phyloP scores from a whole-genome alignment of 2,797 vertebrate genomes.

The Poecilia gillii region DNA sequence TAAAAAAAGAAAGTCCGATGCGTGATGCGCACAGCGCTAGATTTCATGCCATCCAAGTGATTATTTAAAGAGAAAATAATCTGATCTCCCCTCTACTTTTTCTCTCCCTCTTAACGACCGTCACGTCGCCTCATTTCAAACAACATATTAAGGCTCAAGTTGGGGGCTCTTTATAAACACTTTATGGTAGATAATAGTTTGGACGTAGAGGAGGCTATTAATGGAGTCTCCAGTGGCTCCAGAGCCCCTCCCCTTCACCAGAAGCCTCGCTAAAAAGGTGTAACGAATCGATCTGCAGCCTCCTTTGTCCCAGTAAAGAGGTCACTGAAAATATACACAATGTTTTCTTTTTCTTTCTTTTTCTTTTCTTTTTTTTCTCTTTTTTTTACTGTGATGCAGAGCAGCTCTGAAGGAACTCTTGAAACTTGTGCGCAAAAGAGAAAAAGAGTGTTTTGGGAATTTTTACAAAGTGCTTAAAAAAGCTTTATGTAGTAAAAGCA shows the following conservation, averaged over 20 bases:
- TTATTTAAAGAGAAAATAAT: conserved; percentile 27
- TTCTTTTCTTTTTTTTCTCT: background rate
- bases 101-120: background rate
- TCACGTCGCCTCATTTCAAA: conserved; percentile 46
- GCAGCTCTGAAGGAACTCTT: background rate
- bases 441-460: background rate
- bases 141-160: conserved; percentile 49
- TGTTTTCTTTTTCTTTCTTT: conserved; percentile 9
- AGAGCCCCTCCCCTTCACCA: conserved; percentile 94
- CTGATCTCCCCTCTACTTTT: background rate
- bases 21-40: conserved; percentile 25
- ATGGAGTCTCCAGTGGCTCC: conserved; percentile 74
- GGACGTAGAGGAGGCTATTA: conserved; percentile 69
- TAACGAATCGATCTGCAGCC: conserved; percentile 93
- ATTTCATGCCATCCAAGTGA: conserved; percentile 37
- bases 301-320: conserved; percentile 76
- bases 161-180: conserved; percentile 76
- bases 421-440: background rate
- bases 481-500: background rate
- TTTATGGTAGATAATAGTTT: conserved; percentile 75
- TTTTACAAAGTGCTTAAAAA: background rate
- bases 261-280: conserved; percentile 92
- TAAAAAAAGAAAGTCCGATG: conserved; percentile 26
- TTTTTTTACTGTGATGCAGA: conserved; percentile 36
- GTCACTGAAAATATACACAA: conserved; percentile 55